Base-by-base conservation (phyloP, 2,797 vertebrate genomes). In the Craterocephalus amniculus region DNA sequence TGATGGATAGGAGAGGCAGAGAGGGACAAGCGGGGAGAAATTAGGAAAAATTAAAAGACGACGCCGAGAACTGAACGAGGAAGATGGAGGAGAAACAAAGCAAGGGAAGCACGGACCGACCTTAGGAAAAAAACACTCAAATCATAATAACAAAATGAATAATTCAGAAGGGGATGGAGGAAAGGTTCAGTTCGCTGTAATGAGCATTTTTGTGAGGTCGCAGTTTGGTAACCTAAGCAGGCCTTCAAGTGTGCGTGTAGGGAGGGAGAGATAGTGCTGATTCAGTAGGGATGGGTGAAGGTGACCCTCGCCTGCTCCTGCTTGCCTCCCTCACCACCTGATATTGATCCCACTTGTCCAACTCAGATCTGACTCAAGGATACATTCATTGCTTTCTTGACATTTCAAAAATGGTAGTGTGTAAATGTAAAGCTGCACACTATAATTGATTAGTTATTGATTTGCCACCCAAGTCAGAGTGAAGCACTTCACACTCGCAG, bases 271-370 rank as follows among this genome's bases (percentile, higher is more conserved):
- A 92, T 93, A 87, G 74, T 95, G 94, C 95, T 95, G 95, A 95
- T 93, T 95, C 94, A 94, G 93, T 87, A 79, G 83, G 85, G 90
- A 88, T 89, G 84, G 83, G 66, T 94, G 94, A 95, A 95, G 94
- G 95, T 95, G 94, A 95, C 95, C 93, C 90, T 89, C 67, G 66
- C 75, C 85, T 85, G 76, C 87, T 92, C 86, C 84, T 74, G 74
- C 85, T 31, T 83, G 87, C 84, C 83, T 87, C 83, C 91, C 91
- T 90, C 91, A 86, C 90, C 84, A 90, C 89, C 90, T 92, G 83
- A 88, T 92, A 94, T 93, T 79, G 93, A 92, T 94, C 92, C 87
- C 74, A 69, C 63, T 86, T 87, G 89, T 83, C 79, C 88, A 81
- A 86, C 86, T 89, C 84, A 63, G 82, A 87, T 89, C 81, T 55